Base-by-base conservation (phyloP, 2,888 invertebrate genomes). In the Marasmarcha lunaedactyla region DNA sequence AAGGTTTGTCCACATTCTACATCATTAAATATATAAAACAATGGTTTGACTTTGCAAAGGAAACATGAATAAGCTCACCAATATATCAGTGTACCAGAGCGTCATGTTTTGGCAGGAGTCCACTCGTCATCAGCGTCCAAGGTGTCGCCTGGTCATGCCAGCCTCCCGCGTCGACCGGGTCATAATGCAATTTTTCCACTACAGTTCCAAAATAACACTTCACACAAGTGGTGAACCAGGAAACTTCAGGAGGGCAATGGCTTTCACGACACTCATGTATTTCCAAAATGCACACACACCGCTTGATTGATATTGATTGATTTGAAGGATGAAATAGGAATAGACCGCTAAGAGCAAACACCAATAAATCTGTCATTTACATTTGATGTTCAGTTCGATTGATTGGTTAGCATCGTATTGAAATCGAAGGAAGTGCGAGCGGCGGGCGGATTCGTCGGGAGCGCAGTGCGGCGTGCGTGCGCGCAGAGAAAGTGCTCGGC, bases 51-150 rank as follows among this genome's bases (percentile, higher is more conserved):
- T 30, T 30, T 30, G 30, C 10, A 30, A 30, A 30, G 6, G 30
- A 33, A 20, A 38, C 14, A 44, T 45, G 48, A 44, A 52, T 52
- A 59, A 53, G 62, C 79, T 83, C 65, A 83, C 83, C 83, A 79
- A 59, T 71, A 81, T 63, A 59, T 83, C 74, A 49, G 79, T 79
- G 66, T 83, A 83, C 83, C 83, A 83, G 51, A 83, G 73, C 63
- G 83, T 83, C 83, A 83, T 83, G 59, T 61, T 52, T 81, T 81
- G 83, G 81, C 81, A 47, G 57, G 50, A 51, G 59, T 77, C 79
- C 83, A 79, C 60, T 50, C 72, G 74, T 78, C 78, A 78, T 57
- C 59, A 57, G 58, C 59, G 69, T 49, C 52, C 56, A 60, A 60
- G 55, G 54, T 33, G 20, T 35, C 55, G 58, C 65, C 54, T 68